A percentile compares a stretch with the other conserved stretches of the same genome.
Evolutionary conservation across 2,797 vertebrate genomes (phyloP).

Genomic region (Chloroceryle inda): DNA sequence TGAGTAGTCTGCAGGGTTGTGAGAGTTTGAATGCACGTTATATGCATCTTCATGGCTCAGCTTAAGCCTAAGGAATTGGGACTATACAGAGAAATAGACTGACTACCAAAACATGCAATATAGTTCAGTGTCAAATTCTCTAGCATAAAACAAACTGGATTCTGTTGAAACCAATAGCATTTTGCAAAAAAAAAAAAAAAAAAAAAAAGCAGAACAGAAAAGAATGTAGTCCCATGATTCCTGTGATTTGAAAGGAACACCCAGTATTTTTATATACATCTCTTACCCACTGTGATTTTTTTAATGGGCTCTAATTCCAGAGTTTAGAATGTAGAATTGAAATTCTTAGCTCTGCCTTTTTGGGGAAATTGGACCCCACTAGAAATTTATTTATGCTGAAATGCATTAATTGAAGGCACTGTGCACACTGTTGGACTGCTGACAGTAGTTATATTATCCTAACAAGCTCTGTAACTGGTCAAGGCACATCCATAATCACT

Average conservation of each 20-base stretch:
- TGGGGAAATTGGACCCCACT: constrained; percentile 72
- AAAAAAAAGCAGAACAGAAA: constrained; percentile 9
- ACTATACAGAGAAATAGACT: constrained; percentile 42
- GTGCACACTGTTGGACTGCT: constrained; percentile 84
- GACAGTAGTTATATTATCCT: constrained; percentile 73
- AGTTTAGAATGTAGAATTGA: constrained; percentile 79
- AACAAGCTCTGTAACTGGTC: constrained; percentile 76
- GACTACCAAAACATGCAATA: constrained; percentile 81
- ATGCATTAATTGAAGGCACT: constrained; percentile 82
- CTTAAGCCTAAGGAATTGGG: constrained; percentile 59
- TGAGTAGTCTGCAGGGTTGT: constrained; percentile 50
- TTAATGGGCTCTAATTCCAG: constrained; percentile 80
- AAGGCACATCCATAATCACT: constrained; percentile 90
- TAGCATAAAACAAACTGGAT: constrained; percentile 79
- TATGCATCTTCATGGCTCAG: constrained; percentile 59
- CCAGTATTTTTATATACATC: constrained; percentile 90
- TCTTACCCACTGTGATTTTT: constrained; percentile 93
- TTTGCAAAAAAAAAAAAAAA: constrained; percentile 74
- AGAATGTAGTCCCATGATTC: constrained; percentile 80
- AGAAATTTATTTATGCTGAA: constrained; percentile 79
- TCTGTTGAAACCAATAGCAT: constrained; percentile 75
- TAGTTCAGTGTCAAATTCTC: constrained; percentile 64
- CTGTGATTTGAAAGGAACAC: constrained; percentile 80
- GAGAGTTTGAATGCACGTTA: constrained; percentile 55
- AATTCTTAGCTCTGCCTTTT: constrained; percentile 82